Conservation (phyloP, 30 jellyfish, hydroid and myxozoan species). For the Cassiopea andromeda region DNA sequence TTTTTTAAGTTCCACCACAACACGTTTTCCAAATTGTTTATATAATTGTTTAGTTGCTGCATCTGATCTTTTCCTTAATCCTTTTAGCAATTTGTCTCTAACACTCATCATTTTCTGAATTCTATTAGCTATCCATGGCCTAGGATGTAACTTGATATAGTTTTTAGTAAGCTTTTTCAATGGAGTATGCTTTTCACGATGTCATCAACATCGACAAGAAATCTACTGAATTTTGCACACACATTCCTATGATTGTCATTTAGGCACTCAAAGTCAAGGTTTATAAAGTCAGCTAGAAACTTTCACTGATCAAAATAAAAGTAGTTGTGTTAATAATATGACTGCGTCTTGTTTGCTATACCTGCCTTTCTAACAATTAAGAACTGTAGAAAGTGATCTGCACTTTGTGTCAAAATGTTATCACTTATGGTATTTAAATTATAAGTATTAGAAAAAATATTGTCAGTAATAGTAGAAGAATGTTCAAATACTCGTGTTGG, state of each 20-base stretch:
- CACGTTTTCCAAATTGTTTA: neutral
- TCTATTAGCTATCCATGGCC: neutral
- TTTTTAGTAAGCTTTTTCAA: neutral
- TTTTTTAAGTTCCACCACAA: neutral
- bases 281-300: slow-evolving; percentile 14
- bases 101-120: neutral
- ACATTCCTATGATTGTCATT: slow-evolving; percentile 1
- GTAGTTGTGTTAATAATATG: neutral
- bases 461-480: slow-evolving; percentile 25
- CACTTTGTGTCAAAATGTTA: neutral
- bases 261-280: slow-evolving; percentile 5
- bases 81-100: neutral
- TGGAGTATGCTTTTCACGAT: slow-evolving; percentile 3
- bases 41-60: too few species aligned
- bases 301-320: slow-evolving; percentile 13
- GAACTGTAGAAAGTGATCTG: neutral
- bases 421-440: neutral
- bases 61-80: neutral
- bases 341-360: neutral
- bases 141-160: neutral
- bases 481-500: neutral
- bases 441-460: slow-evolving; percentile 19
- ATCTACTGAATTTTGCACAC: neutral
- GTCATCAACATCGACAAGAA: neutral
- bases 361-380: neutral